A percentile compares a stretch with the other conserved stretches of the same genome.
These are phyloP conservation scores for Thumatha senex DNA, from an alignment of 2,888 invertebrate genomes.

Conservation along the genomic window DNA sequence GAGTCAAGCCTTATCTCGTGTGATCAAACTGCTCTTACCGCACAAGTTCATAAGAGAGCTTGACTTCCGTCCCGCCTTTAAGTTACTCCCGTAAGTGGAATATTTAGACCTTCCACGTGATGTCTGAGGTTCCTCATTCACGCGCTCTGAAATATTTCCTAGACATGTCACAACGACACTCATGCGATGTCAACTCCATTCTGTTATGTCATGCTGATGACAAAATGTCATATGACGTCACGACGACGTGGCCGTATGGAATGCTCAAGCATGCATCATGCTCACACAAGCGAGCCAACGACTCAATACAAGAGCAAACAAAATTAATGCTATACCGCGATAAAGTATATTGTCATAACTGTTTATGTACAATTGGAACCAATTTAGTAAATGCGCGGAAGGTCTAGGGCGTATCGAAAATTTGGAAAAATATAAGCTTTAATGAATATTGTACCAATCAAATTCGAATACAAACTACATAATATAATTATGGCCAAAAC, in stretches of 20 bases:
- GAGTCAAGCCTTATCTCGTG: slow-evolving; percentile 69
- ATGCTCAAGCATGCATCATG: slow-evolving; percentile 53
- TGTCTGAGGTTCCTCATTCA: slow-evolving; percentile 90
- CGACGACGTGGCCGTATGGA: slow-evolving; percentile 14
- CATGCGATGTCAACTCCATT: slow-evolving; percentile 53
- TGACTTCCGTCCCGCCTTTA: slow-evolving; percentile 94
- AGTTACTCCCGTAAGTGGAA: slow-evolving; percentile 92
- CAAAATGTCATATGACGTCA: slow-evolving; percentile 5
- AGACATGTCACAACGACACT: slow-evolving; percentile 66
- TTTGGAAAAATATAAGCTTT: slow-evolving; percentile 60
- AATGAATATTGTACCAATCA: slow-evolving; percentile 54
- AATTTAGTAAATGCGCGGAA: slow-evolving; percentile 72
- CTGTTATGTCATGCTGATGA: slow-evolving; percentile 13
- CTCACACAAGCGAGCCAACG: slow-evolving; percentile 58
- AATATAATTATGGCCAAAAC: slow-evolving; percentile 53
- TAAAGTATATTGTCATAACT: slow-evolving; percentile 38
- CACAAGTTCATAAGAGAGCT: slow-evolving; percentile 98
- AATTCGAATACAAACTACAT: slow-evolving; percentile 61
- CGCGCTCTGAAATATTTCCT: slow-evolving; percentile 91
- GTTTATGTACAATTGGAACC: slow-evolving; percentile 57
- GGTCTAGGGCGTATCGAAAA: slow-evolving; percentile 66
- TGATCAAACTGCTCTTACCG: slow-evolving; percentile 89
- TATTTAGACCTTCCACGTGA: slow-evolving; percentile 93
- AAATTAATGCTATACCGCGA: slow-evolving; percentile 60
- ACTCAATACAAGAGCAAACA: slow-evolving; percentile 55